Percentiles rank a stretch among this genome's conserved stretches.
These are phyloP conservation scores for Colletes gigas DNA, from an alignment of 1,140 invertebrate genomes.

Conservation along the genomic window DNA sequence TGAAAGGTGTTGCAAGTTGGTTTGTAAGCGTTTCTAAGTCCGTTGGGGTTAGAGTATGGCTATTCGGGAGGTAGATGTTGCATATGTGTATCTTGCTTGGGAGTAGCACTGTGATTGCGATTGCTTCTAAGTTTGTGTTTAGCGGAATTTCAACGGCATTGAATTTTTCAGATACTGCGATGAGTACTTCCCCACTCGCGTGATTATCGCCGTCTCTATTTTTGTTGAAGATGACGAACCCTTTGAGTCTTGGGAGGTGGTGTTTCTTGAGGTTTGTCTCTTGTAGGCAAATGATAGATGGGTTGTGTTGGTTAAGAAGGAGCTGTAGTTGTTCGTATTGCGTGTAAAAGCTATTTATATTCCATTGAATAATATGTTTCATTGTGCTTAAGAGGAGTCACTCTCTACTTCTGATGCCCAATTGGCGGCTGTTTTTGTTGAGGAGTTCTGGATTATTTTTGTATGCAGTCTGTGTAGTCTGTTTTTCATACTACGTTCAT, in stretches of 20 bases:
- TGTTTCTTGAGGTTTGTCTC: constrained; percentile 67
- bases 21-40: constrained; percentile 59
- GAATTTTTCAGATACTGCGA: constrained; percentile 55
- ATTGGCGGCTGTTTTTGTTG: too few species aligned
- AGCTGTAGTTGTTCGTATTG: too few species aligned
- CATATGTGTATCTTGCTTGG: constrained; percentile 58
- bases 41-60: constrained; percentile 29
- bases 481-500: too few species aligned
- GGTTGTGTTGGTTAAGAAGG: too few species aligned
- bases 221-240: constrained; percentile 58
- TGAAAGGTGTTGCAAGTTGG: constrained; percentile 70
- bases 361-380: too few species aligned
- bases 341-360: too few species aligned
- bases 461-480: too few species aligned
- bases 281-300: constrained; percentile 56
- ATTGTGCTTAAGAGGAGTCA: too few species aligned
- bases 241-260: constrained; percentile 44
- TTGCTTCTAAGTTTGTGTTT: constrained; percentile 62
- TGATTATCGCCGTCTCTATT: constrained; percentile 48
- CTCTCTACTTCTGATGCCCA: too few species aligned
- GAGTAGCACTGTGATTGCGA: constrained; percentile 58
- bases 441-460: too few species aligned
- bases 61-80: constrained; percentile 67
- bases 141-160: constrained; percentile 56
- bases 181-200: constrained; percentile 67